These are phyloP conservation scores for Dendrophyllia cribrosa DNA, from an alignment of 64 coral and sea anemone species.

Conservation along the genomic window DNA sequence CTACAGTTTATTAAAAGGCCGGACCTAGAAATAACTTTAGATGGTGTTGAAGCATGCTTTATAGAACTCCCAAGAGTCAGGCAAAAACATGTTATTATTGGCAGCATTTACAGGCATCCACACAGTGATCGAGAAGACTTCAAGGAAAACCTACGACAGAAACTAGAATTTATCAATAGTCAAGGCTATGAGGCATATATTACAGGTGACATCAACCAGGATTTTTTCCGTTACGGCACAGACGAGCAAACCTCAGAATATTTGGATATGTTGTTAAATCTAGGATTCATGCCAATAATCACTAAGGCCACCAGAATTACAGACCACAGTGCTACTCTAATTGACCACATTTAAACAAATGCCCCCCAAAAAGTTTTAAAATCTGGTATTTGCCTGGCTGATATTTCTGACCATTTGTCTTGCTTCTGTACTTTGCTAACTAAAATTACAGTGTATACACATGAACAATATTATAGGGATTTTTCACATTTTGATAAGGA, in stretches of 20 bases:
- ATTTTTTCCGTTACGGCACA: conserved; percentile 44
- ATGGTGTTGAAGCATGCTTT: conserved; percentile 40
- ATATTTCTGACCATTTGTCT: conserved; percentile 26
- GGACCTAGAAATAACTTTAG: conserved; percentile 10
- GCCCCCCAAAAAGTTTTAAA: conserved; percentile 51
- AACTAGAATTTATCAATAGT: conserved; percentile 16
- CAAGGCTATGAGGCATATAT: conserved; percentile 46
- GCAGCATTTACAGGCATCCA: conserved; percentile 40
- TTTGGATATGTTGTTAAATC: conserved; percentile 46
- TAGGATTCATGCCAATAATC: conserved; percentile 59
- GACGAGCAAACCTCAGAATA: conserved; percentile 54
- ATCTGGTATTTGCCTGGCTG: conserved; percentile 42
- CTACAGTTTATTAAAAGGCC: conserved; percentile 1
- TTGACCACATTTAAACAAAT: conserved; percentile 54
- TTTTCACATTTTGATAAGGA: conserved; percentile 18
- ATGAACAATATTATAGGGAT: conserved; percentile 12
- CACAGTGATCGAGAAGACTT: conserved; percentile 7
- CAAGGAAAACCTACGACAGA: background rate
- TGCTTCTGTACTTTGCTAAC: background rate
- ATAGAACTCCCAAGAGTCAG: background rate
- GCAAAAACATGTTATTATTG: conserved; percentile 35
- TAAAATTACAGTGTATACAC: background rate
- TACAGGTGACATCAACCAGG: conserved; percentile 41
- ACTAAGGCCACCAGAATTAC: conserved; percentile 65
- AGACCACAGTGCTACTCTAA: conserved; percentile 53